Base-by-base conservation (phyloP, 2,113 vertebrate genomes). In the Thunnus thynnus region DNA sequence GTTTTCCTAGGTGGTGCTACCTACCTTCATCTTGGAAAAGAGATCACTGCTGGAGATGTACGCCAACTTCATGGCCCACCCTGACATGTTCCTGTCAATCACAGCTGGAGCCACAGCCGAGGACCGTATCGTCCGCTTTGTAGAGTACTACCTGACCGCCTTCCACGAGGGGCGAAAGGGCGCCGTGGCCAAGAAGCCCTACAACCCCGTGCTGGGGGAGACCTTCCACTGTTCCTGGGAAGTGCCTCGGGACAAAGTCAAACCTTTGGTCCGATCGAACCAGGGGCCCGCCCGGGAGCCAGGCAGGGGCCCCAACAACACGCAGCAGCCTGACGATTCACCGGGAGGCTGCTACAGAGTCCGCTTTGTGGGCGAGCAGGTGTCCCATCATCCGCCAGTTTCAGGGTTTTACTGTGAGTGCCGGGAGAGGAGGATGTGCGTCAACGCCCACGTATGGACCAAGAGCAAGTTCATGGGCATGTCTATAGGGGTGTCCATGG, bases 391-490 rank as follows among this genome's bases (percentile, higher is more conserved):
- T 60, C 98, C 98, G 0, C 98, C 98, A 0, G 95, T 99, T 76
- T 98, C 98, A 0, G 97, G 96, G 89, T 99, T 99, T 94, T 99
- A 99, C 93, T 99, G 97, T 30, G 98, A 99, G 94, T 98, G 98
- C 92, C 95, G 94, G 67, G 98, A 99, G 94, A 96, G 95, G 94
- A 94, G 91, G 70, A 96, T 99, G 93, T 99, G 97, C 2, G 95
- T 97, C 84, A 98, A 96, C 65, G 94, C 97, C 27, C 97, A 99
- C 0, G 94, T 99, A 1, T 99, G 98, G 98, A 99, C 98, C 94
- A 99, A 98, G 92, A 99, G 98, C 97, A 99, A 99, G 95, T 99
- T 99, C 92, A 96, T 99, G 97, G 98, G 98, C 68, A 99, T 99
- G 98, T 99, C 98, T 2, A 95, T 99, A 91, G 98, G 98, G 44